Base-by-base conservation (phyloP, 2,797 vertebrate genomes). In the Pseudochirops corinnae region DNA sequence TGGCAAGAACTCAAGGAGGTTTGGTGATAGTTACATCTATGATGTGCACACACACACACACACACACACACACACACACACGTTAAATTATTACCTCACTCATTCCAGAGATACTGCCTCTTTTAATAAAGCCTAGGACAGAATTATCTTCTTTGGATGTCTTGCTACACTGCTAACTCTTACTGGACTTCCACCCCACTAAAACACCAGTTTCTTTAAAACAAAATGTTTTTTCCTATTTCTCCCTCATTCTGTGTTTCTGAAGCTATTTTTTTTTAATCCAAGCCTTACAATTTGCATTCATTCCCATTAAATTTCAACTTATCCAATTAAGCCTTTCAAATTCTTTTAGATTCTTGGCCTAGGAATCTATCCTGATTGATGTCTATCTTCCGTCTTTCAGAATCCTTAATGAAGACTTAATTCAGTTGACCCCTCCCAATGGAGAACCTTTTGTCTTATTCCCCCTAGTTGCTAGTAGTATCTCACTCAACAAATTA, bases 21-120 rank as follows among this genome's bases (percentile, higher is more conserved):
- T 90, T 92, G 39, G 50, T 92, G 29, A 39, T 92, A 93, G 39
- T 96, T 95, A 46, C 57, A 58, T 58, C 28, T 58, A 29, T 57
- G 56, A 57, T 57, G 21, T 4, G 5, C 2, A 28, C 57, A 58
- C 57, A 58, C 24, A 58, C 9, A 26, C 56, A 57, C 56, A 57
- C 56, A 57, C 24, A 7, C 26, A 57, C 21, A 29, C 29, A 60
- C 9, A 60, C 3, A 60, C 29, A 33, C 1, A 67, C 14, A 62
- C 4, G 12, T 62, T 33, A 33, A 67, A n/a, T 67, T n/a, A 67
- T n/a, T 67, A 5, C 60, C 60, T 67, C 60, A 67, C 31, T 67
- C 33, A 67, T 67, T 67, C 13, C 31, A 67, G 31, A 33, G 31
- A 14, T n/a, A 67, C 33, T 67, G 13, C 13, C 33, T 67, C 60